A percentile compares a stretch with the other conserved stretches of the same genome.
Conservation (phyloP, 2,797 vertebrate genomes). For the Acropternis orthonyx region DNA sequence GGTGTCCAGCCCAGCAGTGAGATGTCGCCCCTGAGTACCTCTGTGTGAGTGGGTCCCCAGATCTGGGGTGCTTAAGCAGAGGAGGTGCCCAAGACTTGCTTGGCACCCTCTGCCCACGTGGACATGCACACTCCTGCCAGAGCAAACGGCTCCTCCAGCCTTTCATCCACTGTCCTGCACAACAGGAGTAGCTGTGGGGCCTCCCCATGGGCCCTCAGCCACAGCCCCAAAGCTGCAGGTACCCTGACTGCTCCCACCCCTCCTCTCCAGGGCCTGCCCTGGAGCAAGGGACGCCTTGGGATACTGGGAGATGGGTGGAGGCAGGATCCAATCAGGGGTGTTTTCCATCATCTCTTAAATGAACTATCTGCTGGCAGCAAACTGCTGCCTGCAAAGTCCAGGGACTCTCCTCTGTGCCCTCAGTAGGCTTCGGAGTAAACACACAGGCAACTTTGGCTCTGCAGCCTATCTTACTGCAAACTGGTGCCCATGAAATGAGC, state of each 20-base stretch:
- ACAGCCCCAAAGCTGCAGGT: not conserved
- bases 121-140: not conserved
- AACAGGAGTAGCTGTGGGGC: rapidly evolving
- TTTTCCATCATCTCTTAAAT: not conserved
- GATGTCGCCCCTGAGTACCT: not conserved
- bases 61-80: not conserved
- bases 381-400: not conserved
- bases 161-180: not conserved
- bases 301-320: not conserved
- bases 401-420: not conserved
- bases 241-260: not conserved
- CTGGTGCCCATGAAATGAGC: not conserved
- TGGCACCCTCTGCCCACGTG: not conserved
- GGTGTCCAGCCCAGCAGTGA: not conserved
- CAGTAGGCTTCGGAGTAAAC: not conserved
- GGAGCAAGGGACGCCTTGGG: not conserved
- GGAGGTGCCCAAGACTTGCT: not conserved
- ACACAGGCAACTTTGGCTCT: not conserved
- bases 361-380: not conserved
- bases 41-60: not conserved
- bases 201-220: rapidly evolving
- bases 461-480: not conserved
- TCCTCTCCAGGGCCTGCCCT: not conserved
- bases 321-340: not conserved
- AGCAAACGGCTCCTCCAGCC: not conserved